A percentile compares a stretch with the other conserved stretches of the same genome.
These are phyloP conservation scores for Cosmia pyralina DNA, from an alignment of 2,888 invertebrate species.

Conservation along the genomic window DNA sequence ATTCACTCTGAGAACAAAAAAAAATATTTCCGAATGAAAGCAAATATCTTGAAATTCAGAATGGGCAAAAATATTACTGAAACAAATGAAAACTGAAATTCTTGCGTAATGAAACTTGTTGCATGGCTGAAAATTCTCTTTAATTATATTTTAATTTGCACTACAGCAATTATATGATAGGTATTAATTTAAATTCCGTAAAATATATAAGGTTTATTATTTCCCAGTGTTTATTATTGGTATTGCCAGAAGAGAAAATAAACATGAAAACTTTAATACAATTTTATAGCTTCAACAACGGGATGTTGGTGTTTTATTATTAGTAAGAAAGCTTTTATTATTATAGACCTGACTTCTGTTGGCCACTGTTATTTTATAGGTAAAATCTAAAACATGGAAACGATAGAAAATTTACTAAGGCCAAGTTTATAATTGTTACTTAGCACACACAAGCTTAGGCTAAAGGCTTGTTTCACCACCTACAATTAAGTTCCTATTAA, in stretches of 20 bases:
- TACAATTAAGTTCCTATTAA: no score
- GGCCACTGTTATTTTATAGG: neutral
- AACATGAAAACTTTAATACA: constrained; percentile 30
- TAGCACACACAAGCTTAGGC: no score
- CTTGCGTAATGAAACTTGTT: constrained; percentile 11
- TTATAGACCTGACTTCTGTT: neutral
- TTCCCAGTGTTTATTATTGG: constrained; percentile 20
- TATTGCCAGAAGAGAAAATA: constrained; percentile 17
- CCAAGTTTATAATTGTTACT: no score
- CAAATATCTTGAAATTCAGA: constrained; percentile 2
- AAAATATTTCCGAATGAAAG: neutral
- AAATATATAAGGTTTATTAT: constrained; percentile 29
- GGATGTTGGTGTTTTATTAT: constrained; percentile 19
- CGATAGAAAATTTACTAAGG: neutral
- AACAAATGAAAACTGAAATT: constrained; percentile 1
- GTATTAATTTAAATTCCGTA: constrained; percentile 34
- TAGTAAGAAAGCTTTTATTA: constrained; percentile 16
- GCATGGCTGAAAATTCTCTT: constrained; percentile 8
- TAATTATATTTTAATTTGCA: constrained; percentile 35
- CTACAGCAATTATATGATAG: constrained; percentile 22
- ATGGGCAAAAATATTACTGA: neutral
- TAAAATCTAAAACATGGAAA: neutral
- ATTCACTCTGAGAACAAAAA: neutral
- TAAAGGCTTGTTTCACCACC: no score
- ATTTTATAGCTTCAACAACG: constrained; percentile 18